Evolutionary conservation across 1,140 invertebrate species (phyloP).

Genomic region (Drosophila carrolli): DNA sequence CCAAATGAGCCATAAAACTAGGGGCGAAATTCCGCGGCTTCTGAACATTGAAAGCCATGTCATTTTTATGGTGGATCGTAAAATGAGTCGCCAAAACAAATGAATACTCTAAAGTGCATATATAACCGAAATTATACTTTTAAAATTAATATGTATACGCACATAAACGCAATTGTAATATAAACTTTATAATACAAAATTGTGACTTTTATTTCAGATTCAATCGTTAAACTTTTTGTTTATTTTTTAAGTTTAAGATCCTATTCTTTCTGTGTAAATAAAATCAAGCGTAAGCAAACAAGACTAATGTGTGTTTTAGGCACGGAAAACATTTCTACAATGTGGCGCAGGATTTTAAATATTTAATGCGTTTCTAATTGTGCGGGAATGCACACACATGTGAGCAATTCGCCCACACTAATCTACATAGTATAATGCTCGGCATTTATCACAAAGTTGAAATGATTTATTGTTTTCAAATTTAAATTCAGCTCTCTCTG

Average conservation of each 20-base stretch:
- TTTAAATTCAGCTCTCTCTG: slow-evolving; percentile 44
- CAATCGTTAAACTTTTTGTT: too few species aligned
- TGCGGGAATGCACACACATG: slow-evolving; percentile 49
- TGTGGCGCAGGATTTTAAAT: slow-evolving; percentile 53
- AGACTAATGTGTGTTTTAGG: slow-evolving; percentile 27
- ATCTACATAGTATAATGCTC: slow-evolving; percentile 47
- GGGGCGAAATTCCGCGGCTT: slow-evolving; percentile 3
- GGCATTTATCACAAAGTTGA: slow-evolving; percentile 49
- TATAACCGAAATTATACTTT: not conserved
- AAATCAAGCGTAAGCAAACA: slow-evolving; percentile 11
- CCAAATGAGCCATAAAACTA: slow-evolving; percentile 34
- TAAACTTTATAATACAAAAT: not conserved
- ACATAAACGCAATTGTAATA: not conserved
- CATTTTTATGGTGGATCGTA: slow-evolving; percentile 25
- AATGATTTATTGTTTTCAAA: slow-evolving; percentile 72
- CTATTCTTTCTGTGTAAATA: not conserved
- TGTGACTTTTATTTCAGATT: too few species aligned
- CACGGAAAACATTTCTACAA: slow-evolving; percentile 39
- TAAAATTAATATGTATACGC: not conserved
- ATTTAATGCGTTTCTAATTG: slow-evolving; percentile 78
- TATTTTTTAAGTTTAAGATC: not conserved
- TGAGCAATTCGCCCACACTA: slow-evolving; percentile 2
- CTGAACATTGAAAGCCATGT: slow-evolving; percentile 10
- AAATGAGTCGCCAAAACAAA: slow-evolving; percentile 4
- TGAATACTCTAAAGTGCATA: not conserved